These are phyloP conservation scores for Tinamus major DNA, from an alignment of 2,797 vertebrate genomes.

Conservation along the genomic window DNA sequence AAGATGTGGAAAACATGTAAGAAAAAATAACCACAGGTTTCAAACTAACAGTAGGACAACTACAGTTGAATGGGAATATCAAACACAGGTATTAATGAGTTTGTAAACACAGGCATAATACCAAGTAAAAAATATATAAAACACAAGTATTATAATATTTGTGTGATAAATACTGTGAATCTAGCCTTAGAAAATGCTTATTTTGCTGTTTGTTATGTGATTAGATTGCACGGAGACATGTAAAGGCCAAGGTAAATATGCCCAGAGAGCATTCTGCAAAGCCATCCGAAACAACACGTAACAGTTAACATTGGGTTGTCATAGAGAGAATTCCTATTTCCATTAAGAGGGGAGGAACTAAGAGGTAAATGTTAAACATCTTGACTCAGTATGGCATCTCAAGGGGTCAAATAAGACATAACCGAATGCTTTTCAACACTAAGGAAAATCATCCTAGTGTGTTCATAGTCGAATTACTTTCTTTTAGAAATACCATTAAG, in stretches of 20 bases:
- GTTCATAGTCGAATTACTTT: not conserved
- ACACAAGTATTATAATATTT: not conserved
- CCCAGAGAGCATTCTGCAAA: not conserved
- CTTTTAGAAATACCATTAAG: not conserved
- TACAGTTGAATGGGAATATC: not conserved
- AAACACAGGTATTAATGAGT: not conserved
- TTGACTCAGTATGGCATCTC: not conserved
- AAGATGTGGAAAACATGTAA: not conserved
- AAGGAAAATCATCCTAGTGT: not conserved
- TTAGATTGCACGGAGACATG: not conserved
- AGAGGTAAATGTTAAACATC: not conserved
- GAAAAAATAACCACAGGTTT: not conserved
- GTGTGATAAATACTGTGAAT: not conserved
- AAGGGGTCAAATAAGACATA: not conserved
- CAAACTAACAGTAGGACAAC: not conserved
- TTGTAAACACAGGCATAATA: too few relatives aligned
- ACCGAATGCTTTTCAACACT: not conserved
- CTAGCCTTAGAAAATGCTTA: not conserved
- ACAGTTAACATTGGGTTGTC: not conserved
- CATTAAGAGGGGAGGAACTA: not conserved
- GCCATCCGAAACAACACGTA: rapidly evolving
- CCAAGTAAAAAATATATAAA: not conserved
- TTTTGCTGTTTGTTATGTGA: not conserved
- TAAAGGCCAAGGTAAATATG: not conserved
- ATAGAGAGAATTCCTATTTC: not conserved